Base-by-base conservation (phyloP, 2,113 vertebrate species). In the Phodopus roborovskii region DNA sequence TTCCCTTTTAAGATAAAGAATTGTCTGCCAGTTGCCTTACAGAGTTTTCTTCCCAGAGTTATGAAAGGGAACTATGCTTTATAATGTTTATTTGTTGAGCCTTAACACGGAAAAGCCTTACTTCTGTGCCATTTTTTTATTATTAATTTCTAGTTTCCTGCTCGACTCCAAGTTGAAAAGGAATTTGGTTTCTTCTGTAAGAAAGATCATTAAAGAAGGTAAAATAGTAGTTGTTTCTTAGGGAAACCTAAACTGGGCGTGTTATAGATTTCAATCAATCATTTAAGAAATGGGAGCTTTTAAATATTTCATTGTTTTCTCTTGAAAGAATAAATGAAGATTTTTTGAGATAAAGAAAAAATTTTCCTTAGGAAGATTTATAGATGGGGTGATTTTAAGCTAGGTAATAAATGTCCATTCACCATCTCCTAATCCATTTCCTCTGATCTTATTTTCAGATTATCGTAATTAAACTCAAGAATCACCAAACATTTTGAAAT, bases 141-240 rank as follows among this genome's bases (percentile, higher is more conserved):
- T 56, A 94, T 96, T 97, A 17, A 90, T 96, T 78, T 96, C 91
- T 86, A 98, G 97, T 39, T 86, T 97, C 92, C 96, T 75, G 28
- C 89, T 92, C 94, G 91, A 95, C 90, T 62, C 28, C 94, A 82
- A 70, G 11, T 62, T 95, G 97, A 96, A 88, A 97, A 97, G 77
- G 96, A 98, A 70, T 90, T 96, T 94, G 90, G 97, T 87, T 94
- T 96, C 93, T 96, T 39, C 90, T 94, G 17, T 90, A 97, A 70
- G 74, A 92, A 95, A 93, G 93, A 97, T 96, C 90, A 98, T 86
- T 97, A 97, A 94, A 91, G 4, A 13, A 97, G 98, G 98, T 98
- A 98, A 98, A 97, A 95, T 73, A 88, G 66, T 39, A 90, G 48
- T 24, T 73, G 16, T 95, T 17, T 85, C 17, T 74, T 28, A 71